Percentiles rank a stretch among this genome's conserved stretches.
phyloP scores from a whole-genome alignment of 2,113 vertebrate genomes.

The Cottus gobio region DNA sequence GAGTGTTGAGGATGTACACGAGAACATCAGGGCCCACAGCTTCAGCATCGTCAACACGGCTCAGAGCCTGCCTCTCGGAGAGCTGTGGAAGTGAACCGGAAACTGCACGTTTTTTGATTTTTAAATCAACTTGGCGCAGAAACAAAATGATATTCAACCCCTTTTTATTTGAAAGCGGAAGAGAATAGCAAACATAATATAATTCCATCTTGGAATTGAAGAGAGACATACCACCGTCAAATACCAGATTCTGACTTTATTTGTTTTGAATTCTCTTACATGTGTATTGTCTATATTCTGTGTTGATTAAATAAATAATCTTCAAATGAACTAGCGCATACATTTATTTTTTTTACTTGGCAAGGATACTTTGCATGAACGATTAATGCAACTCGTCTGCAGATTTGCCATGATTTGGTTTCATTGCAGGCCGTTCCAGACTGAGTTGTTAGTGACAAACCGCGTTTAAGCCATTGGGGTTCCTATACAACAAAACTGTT shows the following conservation, averaged over 20 bases:
- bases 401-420: constrained; percentile 67
- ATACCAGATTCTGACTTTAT: constrained; percentile 53
- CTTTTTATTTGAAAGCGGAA: too few relatives aligned
- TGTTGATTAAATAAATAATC: constrained; percentile 82
- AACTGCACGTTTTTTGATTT: background rate
- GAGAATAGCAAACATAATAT: background rate
- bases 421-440: constrained; percentile 75
- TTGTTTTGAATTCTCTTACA: constrained; percentile 59
- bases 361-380: constrained; percentile 65
- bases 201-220: background rate
- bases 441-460: constrained; percentile 68
- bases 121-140: too few relatives aligned
- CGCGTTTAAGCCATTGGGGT: constrained; percentile 22
- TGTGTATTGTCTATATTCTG: constrained; percentile 59
- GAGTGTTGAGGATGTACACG: constrained; percentile 88
- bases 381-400: constrained; percentile 65
- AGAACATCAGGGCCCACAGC: constrained; percentile 81
- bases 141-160: background rate
- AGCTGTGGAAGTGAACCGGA: constrained; percentile 87
- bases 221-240: constrained; percentile 24
- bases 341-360: constrained; percentile 52
- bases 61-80: constrained; percentile 79
- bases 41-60: constrained; percentile 77
- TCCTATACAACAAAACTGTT: constrained; percentile 75
- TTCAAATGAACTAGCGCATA: constrained; percentile 73